Base-by-base conservation (phyloP, 2,113 vertebrate genomes). In the Symphodus melops region DNA sequence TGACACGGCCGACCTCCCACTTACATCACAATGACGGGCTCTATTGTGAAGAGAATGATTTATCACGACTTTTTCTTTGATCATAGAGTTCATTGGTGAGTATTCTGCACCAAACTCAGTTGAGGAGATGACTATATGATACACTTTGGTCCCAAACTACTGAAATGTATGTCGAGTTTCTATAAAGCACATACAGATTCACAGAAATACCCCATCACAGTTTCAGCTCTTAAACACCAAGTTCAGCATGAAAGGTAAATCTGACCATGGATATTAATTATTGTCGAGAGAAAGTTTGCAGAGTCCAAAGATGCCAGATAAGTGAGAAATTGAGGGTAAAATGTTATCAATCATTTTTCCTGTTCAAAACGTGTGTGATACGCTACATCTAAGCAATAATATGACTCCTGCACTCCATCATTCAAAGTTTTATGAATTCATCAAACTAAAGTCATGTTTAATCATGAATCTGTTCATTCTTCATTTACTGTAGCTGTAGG, bases 221-320 rank as follows among this genome's bases (percentile, higher is more conserved):
- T 82, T 75, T 68, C 60, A 54, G 33, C 69, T 79, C 13, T 56
- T 57, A 73, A 75, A 55, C 55, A 69, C 39, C 13, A 28, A 74
- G 28, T 10, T 7, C 46, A 68, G 9, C 23, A 46, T 57, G 37
- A 60, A 62, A 49, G 61, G 73, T 62, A 72, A 69, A 76, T 81
- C 74, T 71, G 68, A 83, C 73, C 76, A 64, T 52, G 58, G 61
- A 71, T 81, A 61, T 67, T 70, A 81, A 83, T 64, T 72, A 76
- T 77, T 82, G 41, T 59, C 68, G 23, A 19, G n/a, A 56, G 42
- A 68, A 75, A 65, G 56, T 68, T 79, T 63, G 62, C 42, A 77
- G 74, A 76, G n/a, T 20, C 12, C 39, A 33, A 60, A 80, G 68
- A 84, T 79, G 57, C 1, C 17, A 66, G 68, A 78, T 85, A 46